Evolutionary conservation across 2,797 vertebrate genomes (phyloP).

Genomic region (Gambelia wislizenii): DNA sequence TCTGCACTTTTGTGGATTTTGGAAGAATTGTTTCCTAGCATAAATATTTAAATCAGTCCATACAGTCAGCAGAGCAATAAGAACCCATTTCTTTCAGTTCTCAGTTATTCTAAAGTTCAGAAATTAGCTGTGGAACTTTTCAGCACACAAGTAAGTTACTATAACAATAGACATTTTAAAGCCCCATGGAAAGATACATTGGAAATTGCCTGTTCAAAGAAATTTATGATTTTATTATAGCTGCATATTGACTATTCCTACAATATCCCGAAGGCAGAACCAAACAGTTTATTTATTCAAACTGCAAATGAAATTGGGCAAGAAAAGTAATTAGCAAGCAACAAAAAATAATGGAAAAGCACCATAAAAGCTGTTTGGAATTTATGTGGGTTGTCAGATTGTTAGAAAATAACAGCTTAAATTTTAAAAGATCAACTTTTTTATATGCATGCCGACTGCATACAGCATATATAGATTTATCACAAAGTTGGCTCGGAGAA

Average conservation of each 20-base stretch:
- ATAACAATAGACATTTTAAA: constrained; percentile 76
- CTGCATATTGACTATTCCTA: constrained; percentile 81
- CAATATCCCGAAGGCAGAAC: constrained; percentile 79
- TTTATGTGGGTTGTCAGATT: constrained; percentile 77
- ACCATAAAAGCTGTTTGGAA: constrained; percentile 76
- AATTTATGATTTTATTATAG: constrained; percentile 85
- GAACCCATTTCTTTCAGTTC: constrained; percentile 60
- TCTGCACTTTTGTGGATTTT: constrained; percentile 15
- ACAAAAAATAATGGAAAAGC: constrained; percentile 81
- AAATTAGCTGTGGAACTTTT: constrained; percentile 69
- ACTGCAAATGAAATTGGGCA: constrained; percentile 81
- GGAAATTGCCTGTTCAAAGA: constrained; percentile 82
- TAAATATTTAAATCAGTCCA: constrained; percentile 55
- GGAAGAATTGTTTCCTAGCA: constrained; percentile 15
- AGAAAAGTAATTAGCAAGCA: constrained; percentile 84
- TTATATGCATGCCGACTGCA: constrained; percentile 25
- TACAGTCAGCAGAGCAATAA: background rate
- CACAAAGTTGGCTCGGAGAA: constrained; percentile 40
- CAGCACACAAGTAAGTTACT: constrained; percentile 67
- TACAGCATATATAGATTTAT: constrained; percentile 56
- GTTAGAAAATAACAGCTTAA: constrained; percentile 77
- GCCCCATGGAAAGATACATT: constrained; percentile 72
- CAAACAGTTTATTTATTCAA: constrained; percentile 84
- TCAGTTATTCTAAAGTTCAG: constrained; percentile 58
- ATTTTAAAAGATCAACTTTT: constrained; percentile 71